Evolutionary conservation across 2,113 vertebrate species (phyloP).

Genomic region (Catharus minimus): DNA sequence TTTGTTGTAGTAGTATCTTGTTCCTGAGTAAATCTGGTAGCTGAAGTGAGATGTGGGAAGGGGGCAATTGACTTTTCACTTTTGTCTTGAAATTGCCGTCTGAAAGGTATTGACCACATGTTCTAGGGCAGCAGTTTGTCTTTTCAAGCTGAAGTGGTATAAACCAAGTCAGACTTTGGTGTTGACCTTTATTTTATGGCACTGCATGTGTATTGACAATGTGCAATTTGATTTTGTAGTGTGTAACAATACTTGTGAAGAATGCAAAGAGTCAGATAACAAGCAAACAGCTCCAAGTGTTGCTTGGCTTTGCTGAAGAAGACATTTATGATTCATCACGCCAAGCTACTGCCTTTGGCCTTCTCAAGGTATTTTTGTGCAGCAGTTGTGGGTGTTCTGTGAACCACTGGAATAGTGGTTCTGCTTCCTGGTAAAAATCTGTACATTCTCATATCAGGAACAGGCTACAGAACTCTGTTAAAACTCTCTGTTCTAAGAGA

Average conservation of each 20-base stretch:
- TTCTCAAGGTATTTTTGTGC: constrained; percentile 85
- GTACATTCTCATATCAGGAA: not conserved
- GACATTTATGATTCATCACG: constrained; percentile 94
- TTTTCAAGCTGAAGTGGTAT: not conserved
- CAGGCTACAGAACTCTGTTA: not conserved
- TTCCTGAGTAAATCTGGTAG: not conserved
- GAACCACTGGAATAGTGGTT: not conserved
- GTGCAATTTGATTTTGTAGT: constrained; percentile 72
- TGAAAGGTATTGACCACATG: not conserved
- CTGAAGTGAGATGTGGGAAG: not conserved
- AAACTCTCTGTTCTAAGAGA: not conserved
- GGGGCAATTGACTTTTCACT: not conserved
- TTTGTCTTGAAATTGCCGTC: not conserved
- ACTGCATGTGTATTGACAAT: not conserved
- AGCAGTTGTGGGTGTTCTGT: not conserved
- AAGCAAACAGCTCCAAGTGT: constrained; percentile 90
- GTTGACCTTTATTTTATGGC: not conserved
- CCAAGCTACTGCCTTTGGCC: constrained; percentile 93
- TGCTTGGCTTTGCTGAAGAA: constrained; percentile 95
- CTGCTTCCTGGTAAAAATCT: not conserved
- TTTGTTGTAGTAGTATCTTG: not conserved
- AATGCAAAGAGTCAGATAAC: constrained; percentile 82
- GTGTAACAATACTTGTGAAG: constrained; percentile 89
- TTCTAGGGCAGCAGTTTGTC: not conserved
- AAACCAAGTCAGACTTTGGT: not conserved